These are phyloP conservation scores for Gobius niger DNA, from an alignment of 2,113 vertebrate species.

Conservation along the genomic window DNA sequence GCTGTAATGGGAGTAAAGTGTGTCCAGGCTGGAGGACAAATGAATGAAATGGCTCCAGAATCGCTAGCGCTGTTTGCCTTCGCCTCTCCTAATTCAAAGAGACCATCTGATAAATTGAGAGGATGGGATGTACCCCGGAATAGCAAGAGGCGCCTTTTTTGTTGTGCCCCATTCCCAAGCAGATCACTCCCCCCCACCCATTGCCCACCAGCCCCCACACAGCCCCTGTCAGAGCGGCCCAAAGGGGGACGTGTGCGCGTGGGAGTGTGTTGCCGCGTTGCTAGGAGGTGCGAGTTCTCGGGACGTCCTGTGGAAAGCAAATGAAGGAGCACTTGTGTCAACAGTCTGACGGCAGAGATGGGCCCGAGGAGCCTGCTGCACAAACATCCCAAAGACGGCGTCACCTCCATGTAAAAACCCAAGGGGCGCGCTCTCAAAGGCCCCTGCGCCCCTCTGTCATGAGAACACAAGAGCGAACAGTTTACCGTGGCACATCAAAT, in stretches of 20 bases:
- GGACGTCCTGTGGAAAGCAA: conserved; percentile 71
- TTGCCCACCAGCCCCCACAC: no score
- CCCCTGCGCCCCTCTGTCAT: not conserved
- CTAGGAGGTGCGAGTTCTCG: conserved; percentile 72
- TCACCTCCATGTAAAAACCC: conserved; percentile 35
- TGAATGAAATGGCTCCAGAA: conserved; percentile 67
- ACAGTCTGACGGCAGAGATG: conserved; percentile 59
- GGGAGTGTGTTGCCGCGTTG: conserved; percentile 47
- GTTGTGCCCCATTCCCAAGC: conserved; percentile 64
- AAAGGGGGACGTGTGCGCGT: conserved; percentile 54
- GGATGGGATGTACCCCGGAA: conserved; percentile 72
- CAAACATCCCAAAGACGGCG: conserved; percentile 45
- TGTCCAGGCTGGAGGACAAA: conserved; percentile 54
- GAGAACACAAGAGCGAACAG: not conserved
- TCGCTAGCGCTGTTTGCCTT: conserved; percentile 65
- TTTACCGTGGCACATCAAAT: not conserved
- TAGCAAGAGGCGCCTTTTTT: conserved; percentile 65
- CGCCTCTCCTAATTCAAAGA: conserved; percentile 69
- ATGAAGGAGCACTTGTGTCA: conserved; percentile 74
- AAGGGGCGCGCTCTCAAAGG: conserved; percentile 11
- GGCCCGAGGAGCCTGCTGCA: conserved; percentile 50
- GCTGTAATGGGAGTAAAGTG: conserved; percentile 59
- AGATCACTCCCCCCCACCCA: conserved; percentile 49
- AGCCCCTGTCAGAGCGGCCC: conserved; percentile 53
- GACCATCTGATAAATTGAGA: conserved; percentile 69